Evolutionary conservation across 23 tunicate species (phyloP).

Genomic region (Oikopleura vanhoeffeni): DNA sequence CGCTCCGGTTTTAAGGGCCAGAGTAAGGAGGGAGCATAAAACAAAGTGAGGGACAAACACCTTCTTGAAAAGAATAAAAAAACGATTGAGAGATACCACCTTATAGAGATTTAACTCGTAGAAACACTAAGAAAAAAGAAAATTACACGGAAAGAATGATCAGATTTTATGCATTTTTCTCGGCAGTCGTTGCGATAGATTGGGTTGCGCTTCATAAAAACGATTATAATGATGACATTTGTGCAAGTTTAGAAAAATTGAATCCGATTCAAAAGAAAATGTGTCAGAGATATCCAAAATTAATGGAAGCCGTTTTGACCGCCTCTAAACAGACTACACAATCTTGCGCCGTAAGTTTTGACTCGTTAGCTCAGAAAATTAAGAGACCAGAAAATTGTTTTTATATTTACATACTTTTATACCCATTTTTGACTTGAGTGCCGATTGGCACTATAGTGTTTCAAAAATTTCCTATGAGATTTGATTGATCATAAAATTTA

Average conservation of each 20-base stretch:
- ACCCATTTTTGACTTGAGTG: too few relatives aligned
- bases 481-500: too few relatives aligned
- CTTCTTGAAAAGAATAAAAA: too few relatives aligned
- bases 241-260: not conserved
- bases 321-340: not conserved
- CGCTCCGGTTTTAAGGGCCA: not conserved
- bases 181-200: not conserved
- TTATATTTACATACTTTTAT: too few relatives aligned
- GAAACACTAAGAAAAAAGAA: too few relatives aligned
- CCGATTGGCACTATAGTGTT: too few relatives aligned
- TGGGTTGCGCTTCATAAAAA: not conserved
- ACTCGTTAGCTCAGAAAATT: too few relatives aligned
- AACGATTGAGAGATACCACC: too few relatives aligned
- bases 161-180: not conserved
- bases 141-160: too few relatives aligned
- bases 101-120: too few relatives aligned
- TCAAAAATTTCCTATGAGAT: too few relatives aligned
- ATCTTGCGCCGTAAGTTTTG: not conserved
- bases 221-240: not conserved
- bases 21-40: not conserved
- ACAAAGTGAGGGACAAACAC: not conserved
- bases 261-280: not conserved
- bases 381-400: too few relatives aligned
- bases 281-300: not conserved
- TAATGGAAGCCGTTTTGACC: not conserved